A percentile compares a stretch with the other conserved stretches of the same genome.
Evolutionary conservation across 2,113 vertebrate genomes (phyloP).

Genomic region (Anoura caudifer): DNA sequence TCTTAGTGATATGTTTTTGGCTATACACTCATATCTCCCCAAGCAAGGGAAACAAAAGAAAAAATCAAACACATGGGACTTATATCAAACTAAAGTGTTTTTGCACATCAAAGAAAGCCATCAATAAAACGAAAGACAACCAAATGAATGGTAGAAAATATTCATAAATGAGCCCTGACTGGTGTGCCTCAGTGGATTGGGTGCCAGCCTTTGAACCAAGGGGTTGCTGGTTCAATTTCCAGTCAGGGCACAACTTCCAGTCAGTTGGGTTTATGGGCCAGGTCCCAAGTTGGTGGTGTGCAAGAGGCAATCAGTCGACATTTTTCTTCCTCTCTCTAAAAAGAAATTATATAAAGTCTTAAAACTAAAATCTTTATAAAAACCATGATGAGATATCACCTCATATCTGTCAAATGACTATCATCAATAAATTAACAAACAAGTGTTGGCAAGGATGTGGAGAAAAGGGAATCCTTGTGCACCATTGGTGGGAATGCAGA

Average conservation of each 20-base stretch:
- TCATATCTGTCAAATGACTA: neutral
- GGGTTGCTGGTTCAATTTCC: too few species aligned
- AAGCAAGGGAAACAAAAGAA: neutral
- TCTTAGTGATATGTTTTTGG: neutral
- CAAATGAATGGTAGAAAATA: neutral
- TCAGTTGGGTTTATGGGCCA: too few species aligned
- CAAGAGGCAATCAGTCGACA: too few species aligned
- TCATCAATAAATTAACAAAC: neutral
- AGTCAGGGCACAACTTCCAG: too few species aligned
- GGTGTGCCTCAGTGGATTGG: too few species aligned
- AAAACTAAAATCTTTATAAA: too few species aligned
- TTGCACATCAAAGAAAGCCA: neutral
- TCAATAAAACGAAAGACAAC: neutral
- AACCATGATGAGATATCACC: neutral
- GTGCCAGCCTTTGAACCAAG: too few species aligned
- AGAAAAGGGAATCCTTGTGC: neutral
- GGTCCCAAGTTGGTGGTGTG: too few species aligned
- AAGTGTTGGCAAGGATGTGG: neutral
- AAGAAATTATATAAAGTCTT: too few species aligned
- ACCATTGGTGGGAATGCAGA: neutral
- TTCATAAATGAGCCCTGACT: neutral
- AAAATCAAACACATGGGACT: neutral
- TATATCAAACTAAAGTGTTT: neutral
- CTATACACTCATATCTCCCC: too few species aligned
- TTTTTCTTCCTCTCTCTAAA: too few species aligned